Base-by-base conservation (phyloP, 2,113 vertebrate genomes). In the Malaclemys terrapin region DNA sequence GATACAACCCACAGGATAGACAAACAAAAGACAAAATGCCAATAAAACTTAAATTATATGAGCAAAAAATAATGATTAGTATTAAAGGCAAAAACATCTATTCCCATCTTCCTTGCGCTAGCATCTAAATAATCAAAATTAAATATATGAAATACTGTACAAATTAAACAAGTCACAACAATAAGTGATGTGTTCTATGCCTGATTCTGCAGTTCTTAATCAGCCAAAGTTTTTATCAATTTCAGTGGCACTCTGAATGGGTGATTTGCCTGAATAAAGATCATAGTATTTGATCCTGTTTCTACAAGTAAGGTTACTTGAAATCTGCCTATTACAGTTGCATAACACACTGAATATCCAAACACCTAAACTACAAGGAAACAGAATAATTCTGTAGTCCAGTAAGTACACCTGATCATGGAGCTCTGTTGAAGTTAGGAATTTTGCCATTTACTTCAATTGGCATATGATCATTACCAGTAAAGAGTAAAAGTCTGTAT, bases 1-100 rank as follows among this genome's bases (percentile, higher is more conserved):
- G 92, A 90, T 49, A 47, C 94, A 95, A 95, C 6, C 13, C 93
- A 85, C 93, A 81, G 85, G 91, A 52, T 87, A 59, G 31, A 85
- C 56, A 76, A 96, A 93, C 95, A 57, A 20, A 93, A 96, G 92
- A 27, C 69, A 85, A 95, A 96, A 93, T 47, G 5, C 3, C 49
- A 93, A 59, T 53, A 92, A 47, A 93, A 69, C 5, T 88, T 50
- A 62, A 49, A 52, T 19, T 75, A 76, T 20, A 54, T 22, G 53
- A 72, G 22, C 27, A n/a, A 13, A 56, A 35, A 69, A 76, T 62
- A 84, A 75, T 19, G 16, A 80, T 53, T 6, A n/a, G 11, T 13
- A 84, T 88, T 35, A 84, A 1, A 82, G 85, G 62, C 53, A 2
- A 53, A 2, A 62, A 89, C 84, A 86, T 86, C 25, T 3, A 69